These are phyloP conservation scores for Halocaridina rubra DNA, from an alignment of 2,888 invertebrate species.

Conservation along the genomic window DNA sequence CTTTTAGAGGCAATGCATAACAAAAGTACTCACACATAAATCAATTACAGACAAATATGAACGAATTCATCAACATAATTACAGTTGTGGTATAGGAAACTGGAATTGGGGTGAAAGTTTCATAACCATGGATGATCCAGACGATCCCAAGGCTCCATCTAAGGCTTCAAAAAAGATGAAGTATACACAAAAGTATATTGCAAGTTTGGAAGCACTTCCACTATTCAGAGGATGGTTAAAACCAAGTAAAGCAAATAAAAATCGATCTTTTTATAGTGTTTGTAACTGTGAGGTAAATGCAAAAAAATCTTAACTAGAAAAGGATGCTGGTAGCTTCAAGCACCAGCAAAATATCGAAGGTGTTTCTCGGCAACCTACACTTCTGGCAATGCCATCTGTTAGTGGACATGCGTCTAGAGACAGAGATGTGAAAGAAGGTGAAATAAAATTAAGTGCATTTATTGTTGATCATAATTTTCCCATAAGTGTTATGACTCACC, in stretches of 20 bases:
- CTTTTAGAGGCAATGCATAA: too few relatives aligned
- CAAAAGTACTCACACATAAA: too few relatives aligned
- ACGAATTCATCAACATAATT: too few relatives aligned
- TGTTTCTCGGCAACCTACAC: constrained; percentile 5
- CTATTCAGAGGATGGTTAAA: constrained; percentile 23
- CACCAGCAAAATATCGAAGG: background rate
- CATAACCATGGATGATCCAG: background rate
- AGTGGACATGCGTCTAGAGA: background rate
- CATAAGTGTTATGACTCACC: constrained; percentile 48
- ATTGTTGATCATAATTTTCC: constrained; percentile 64
- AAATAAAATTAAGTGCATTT: constrained; percentile 60
- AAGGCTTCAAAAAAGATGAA: background rate
- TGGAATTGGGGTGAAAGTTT: too few relatives aligned
- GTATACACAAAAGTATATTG: background rate
- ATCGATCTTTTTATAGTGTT: constrained; percentile 20
- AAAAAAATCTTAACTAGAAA: background rate
- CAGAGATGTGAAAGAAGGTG: constrained; percentile 41
- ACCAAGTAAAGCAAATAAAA: constrained; percentile 1
- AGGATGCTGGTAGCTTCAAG: background rate
- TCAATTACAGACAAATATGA: too few relatives aligned
- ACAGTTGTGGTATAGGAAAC: too few relatives aligned
- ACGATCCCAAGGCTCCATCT: too few relatives aligned
- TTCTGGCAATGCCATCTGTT: constrained; percentile 8
- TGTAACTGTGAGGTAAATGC: constrained; percentile 28
- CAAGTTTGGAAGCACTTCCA: background rate